Conservation (phyloP, 2,888 invertebrate species). For the Sinohyriopsis cumingii region DNA sequence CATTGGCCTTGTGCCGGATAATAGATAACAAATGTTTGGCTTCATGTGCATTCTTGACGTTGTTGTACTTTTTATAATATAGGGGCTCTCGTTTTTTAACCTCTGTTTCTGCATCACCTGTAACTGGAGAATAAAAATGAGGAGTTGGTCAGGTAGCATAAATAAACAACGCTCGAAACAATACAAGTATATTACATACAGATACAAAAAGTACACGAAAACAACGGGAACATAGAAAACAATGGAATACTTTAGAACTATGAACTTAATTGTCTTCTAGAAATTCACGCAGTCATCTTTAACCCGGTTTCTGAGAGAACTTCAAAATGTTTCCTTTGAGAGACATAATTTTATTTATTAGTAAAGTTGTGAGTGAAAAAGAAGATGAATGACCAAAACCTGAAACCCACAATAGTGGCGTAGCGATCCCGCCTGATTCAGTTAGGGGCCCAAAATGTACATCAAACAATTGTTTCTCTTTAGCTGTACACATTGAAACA, state of each 20-base stretch:
- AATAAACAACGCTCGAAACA: background rate
- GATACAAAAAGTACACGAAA: background rate
- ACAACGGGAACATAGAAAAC: background rate
- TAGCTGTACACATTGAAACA: too few species aligned
- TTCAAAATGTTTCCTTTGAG: too few species aligned
- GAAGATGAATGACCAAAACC: too few species aligned
- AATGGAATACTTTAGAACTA: background rate
- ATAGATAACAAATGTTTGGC: constrained; percentile 28
- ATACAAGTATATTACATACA: background rate
- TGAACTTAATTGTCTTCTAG: too few species aligned
- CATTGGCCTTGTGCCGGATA: constrained; percentile 35
- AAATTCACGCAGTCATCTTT: too few species aligned
- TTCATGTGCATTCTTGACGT: constrained; percentile 34
- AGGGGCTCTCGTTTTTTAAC: constrained; percentile 36
- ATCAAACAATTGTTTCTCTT: too few species aligned
- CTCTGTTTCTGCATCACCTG: constrained; percentile 29
- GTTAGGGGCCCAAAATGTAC: too few species aligned
- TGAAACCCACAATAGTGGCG: too few species aligned
- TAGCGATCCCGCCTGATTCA: too few species aligned
- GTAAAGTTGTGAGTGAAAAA: too few species aligned
- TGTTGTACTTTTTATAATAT: constrained; percentile 43
- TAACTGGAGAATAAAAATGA: constrained; percentile 28
- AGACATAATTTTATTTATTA: too few species aligned
- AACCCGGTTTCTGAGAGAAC: too few species aligned
- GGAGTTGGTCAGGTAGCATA: background rate